phyloP scores from a whole-genome alignment of 2,113 vertebrate genomes.

The Uropsilus gracilis region DNA sequence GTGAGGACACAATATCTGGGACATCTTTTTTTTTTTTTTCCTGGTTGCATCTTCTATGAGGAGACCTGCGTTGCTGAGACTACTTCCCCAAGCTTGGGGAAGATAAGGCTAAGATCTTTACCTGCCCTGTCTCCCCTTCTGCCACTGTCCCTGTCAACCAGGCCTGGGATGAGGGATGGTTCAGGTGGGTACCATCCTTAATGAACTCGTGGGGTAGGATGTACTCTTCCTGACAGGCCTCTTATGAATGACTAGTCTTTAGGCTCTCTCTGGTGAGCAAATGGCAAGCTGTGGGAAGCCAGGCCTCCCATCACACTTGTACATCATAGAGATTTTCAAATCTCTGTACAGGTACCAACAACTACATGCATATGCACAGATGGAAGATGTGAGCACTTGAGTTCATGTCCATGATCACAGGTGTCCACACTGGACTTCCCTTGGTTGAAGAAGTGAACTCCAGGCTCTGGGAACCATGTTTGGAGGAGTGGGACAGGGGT shows the following conservation, averaged over 20 bases:
- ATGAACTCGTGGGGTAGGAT: neutral
- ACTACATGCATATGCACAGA: neutral
- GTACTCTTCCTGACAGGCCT: neutral
- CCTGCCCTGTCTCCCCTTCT: neutral
- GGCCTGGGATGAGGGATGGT: neutral
- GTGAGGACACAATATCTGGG: conserved; percentile 56
- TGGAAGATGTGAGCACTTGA: neutral
- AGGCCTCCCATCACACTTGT: neutral
- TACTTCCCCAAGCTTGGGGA: neutral
- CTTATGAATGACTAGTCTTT: neutral
- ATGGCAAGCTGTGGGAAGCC: neutral
- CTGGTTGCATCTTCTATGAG: neutral
- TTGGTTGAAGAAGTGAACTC: neutral
- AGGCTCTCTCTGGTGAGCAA: neutral
- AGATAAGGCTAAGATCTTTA: neutral
- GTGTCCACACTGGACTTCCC: neutral
- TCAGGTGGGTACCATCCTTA: neutral
- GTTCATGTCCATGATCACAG: neutral
- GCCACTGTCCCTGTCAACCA: neutral
- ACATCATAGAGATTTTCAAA: neutral
- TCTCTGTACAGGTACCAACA: neutral
- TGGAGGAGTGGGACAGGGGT: neutral
- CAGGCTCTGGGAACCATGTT: neutral
- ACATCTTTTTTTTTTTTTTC: neutral
- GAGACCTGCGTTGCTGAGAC: neutral